phyloP scores from a whole-genome alignment of 2,113 vertebrate species.

The Pelecanus crispus region DNA sequence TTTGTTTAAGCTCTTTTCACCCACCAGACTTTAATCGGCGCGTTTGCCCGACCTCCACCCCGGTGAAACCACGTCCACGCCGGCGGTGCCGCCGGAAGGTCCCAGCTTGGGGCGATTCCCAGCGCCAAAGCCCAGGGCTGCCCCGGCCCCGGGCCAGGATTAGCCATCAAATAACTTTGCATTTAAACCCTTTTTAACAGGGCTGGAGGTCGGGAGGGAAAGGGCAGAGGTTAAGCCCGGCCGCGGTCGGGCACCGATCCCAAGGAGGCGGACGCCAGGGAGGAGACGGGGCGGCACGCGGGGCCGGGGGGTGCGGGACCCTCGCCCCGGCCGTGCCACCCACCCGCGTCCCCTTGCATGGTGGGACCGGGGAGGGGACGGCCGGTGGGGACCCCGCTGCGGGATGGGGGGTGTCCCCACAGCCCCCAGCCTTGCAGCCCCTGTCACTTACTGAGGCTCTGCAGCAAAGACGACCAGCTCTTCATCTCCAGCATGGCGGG shows the following conservation, averaged over 20 bases:
- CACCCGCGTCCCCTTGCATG: neutral
- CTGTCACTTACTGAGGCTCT: conserved; percentile 68
- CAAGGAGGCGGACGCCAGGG: neutral
- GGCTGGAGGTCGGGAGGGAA: neutral
- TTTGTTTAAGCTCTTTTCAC: conserved; percentile 73
- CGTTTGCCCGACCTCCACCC: conserved; percentile 61
- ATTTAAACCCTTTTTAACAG: conserved; percentile 45
- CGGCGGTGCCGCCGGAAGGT: neutral
- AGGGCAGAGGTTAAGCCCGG: conserved; percentile 29
- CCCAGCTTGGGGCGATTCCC: neutral
- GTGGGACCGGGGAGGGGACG: accelerated
- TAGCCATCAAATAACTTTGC: conserved; percentile 54
- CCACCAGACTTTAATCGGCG: conserved; percentile 52
- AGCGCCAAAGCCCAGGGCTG: conserved; percentile 20
- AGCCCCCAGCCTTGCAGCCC: neutral
- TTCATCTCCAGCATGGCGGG: conserved; percentile 48
- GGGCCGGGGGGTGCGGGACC: neutral
- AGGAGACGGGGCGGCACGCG: neutral
- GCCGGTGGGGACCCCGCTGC: accelerated
- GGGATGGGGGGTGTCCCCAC: neutral
- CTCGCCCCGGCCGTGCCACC: neutral
- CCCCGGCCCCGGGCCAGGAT: neutral
- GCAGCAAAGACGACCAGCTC: conserved; percentile 68
- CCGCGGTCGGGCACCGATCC: neutral
- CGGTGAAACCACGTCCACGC: neutral